Evolutionary conservation across 2,888 invertebrate species (phyloP).

Genomic region (Andrena haemorrhoa): DNA sequence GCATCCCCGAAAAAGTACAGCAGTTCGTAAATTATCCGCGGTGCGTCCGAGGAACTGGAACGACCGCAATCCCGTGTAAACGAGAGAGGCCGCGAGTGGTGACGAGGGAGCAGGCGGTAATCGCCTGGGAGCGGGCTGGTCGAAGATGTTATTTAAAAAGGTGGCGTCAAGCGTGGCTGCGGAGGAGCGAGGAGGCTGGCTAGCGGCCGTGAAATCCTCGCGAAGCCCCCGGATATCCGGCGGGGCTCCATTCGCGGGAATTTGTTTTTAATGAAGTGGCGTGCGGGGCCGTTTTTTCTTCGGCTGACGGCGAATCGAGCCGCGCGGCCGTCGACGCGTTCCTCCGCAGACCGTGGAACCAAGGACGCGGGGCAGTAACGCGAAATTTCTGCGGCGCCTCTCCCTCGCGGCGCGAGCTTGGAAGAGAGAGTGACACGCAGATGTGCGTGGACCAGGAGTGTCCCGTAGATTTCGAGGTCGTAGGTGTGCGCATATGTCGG

Average conservation of each 20-base stretch:
- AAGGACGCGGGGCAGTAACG: not conserved
- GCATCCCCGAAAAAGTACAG: too few relatives aligned
- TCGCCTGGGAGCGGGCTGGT: slow-evolving; percentile 21
- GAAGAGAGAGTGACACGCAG: slow-evolving; percentile 43
- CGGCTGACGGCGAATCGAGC: slow-evolving; percentile 15
- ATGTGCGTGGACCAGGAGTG: slow-evolving; percentile 59
- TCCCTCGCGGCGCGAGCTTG: not conserved
- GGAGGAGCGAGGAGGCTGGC: slow-evolving; percentile 36
- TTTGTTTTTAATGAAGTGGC: slow-evolving; percentile 87
- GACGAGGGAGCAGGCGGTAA: not conserved
- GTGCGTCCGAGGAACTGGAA: not conserved
- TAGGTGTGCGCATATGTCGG: slow-evolving; percentile 75
- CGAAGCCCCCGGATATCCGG: slow-evolving; percentile 85
- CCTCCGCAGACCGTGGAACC: not conserved
- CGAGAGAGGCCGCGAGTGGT: not conserved
- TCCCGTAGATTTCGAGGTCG: slow-evolving; percentile 68
- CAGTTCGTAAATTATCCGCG: not conserved
- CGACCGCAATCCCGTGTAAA: not conserved
- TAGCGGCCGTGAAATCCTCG: slow-evolving; percentile 83
- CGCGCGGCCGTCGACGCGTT: slow-evolving; percentile 19
- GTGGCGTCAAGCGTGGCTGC: not conserved
- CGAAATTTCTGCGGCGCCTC: slow-evolving; percentile 5
- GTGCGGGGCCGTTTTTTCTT: slow-evolving; percentile 46
- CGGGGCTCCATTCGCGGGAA: slow-evolving; percentile 84
- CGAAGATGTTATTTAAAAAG: slow-evolving; percentile 23